These are phyloP conservation scores for Plecotus auritus DNA, from an alignment of 2,113 vertebrate genomes.

Conservation along the genomic window DNA sequence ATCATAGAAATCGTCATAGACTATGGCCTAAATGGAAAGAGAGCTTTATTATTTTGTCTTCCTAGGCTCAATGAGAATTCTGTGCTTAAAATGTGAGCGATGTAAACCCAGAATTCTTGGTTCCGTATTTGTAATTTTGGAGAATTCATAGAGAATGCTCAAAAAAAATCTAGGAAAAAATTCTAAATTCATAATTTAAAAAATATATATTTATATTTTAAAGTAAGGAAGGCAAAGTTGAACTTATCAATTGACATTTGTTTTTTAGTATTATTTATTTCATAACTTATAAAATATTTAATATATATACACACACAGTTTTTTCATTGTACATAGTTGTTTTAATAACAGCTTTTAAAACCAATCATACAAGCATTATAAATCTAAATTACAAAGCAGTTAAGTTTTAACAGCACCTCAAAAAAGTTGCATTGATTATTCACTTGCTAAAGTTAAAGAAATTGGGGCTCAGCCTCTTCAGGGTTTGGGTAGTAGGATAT, in stretches of 20 bases:
- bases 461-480: not conserved
- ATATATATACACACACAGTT: constrained; percentile 68
- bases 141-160: constrained; percentile 42
- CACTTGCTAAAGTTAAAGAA: not conserved
- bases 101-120: constrained; percentile 26
- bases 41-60: constrained; percentile 27
- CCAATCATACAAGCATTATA: not conserved
- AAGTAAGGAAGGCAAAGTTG: constrained; percentile 60
- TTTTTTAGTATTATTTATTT: constrained; percentile 83
- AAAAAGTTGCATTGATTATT: not conserved
- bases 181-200: constrained; percentile 53
- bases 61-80: not conserved
- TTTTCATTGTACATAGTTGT: constrained; percentile 58
- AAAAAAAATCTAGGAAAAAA: constrained; percentile 46
- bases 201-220: constrained; percentile 79
- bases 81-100: not conserved
- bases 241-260: constrained; percentile 70
- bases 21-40: constrained; percentile 45
- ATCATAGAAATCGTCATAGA: constrained; percentile 53
- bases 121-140: constrained; percentile 51
- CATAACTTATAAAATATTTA: constrained; percentile 81
- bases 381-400: not conserved
- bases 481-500: not conserved
- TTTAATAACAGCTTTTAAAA: constrained; percentile 59
- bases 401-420: not conserved